These are phyloP conservation scores for Heliconius congener DNA, from an alignment of 1,140 invertebrate species.

Conservation along the genomic window DNA sequence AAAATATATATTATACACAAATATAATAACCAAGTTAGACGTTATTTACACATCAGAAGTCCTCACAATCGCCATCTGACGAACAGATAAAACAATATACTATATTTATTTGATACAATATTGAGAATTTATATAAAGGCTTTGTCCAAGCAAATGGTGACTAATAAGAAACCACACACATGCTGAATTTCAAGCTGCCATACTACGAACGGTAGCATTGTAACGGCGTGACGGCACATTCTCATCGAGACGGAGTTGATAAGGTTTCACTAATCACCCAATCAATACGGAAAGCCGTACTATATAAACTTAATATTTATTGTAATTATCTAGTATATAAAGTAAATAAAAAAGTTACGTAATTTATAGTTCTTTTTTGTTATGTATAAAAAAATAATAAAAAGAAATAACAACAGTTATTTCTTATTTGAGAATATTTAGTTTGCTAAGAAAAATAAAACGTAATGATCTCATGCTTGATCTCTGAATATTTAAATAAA, in stretches of 20 bases:
- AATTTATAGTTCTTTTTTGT: too few relatives aligned
- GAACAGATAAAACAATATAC: neutral
- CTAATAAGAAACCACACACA: slow-evolving; percentile 32
- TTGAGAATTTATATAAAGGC: slow-evolving; percentile 6
- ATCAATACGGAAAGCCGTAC: slow-evolving; percentile 48
- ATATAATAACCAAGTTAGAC: neutral
- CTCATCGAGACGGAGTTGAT: slow-evolving; percentile 41
- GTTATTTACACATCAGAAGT: neutral
- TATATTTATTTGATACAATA: slow-evolving; percentile 17
- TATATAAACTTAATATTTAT: slow-evolving; percentile 20
- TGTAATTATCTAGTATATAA: neutral
- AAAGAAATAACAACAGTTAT: too few relatives aligned
- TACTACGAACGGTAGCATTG: neutral
- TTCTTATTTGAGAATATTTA: too few relatives aligned
- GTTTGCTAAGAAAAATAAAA: too few relatives aligned
- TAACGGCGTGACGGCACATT: slow-evolving; percentile 31
- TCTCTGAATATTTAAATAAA: too few relatives aligned
- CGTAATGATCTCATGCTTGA: too few relatives aligned
- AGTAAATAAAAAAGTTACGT: too few relatives aligned
- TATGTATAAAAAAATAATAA: too few relatives aligned
- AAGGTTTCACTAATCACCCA: slow-evolving; percentile 50
- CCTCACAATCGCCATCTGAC: neutral
- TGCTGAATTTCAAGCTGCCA: slow-evolving; percentile 32
- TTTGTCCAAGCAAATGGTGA: slow-evolving; percentile 14
- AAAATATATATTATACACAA: neutral